Evolutionary conservation across 2,888 invertebrate genomes (phyloP).

Genomic region (Spisula solida): DNA sequence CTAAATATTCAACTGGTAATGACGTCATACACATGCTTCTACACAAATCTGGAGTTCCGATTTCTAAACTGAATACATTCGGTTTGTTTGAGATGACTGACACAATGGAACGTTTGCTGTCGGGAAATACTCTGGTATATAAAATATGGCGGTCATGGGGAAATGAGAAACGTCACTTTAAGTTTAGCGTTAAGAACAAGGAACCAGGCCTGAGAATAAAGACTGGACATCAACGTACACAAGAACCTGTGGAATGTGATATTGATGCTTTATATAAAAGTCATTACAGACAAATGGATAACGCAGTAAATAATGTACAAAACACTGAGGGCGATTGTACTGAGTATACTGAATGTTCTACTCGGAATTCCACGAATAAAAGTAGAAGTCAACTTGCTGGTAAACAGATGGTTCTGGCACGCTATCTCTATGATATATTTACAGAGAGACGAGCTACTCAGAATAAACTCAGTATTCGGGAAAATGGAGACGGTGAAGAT

Average conservation of each 20-base stretch:
- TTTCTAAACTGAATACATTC: conserved; percentile 13
- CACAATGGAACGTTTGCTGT: conserved; percentile 40
- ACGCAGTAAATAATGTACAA: neutral
- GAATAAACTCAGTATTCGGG: neutral
- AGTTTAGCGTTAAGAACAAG: conserved; percentile 43
- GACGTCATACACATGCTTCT: conserved; percentile 62
- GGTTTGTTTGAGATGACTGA: conserved; percentile 52
- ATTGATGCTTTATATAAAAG: conserved; percentile 37
- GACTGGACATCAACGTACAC: neutral
- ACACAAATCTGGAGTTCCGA: conserved; percentile 18
- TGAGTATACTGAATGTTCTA: neutral
- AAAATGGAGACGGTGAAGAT: conserved; percentile 1
- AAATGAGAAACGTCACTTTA: conserved; percentile 48
- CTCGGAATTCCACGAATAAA: neutral
- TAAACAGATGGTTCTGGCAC: conserved; percentile 29
- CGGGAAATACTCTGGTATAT: conserved; percentile 38
- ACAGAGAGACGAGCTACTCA: neutral
- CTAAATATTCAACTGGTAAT: conserved; percentile 59
- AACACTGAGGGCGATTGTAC: neutral
- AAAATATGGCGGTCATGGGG: conserved; percentile 60
- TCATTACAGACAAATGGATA: conserved; percentile 9
- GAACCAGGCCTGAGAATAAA: neutral
- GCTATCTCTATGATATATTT: conserved; percentile 24
- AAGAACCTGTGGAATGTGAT: neutral
- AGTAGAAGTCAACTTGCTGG: neutral